phyloP scores from a whole-genome alignment of 2,113 vertebrate species.

The Phaethornis superciliosus region DNA sequence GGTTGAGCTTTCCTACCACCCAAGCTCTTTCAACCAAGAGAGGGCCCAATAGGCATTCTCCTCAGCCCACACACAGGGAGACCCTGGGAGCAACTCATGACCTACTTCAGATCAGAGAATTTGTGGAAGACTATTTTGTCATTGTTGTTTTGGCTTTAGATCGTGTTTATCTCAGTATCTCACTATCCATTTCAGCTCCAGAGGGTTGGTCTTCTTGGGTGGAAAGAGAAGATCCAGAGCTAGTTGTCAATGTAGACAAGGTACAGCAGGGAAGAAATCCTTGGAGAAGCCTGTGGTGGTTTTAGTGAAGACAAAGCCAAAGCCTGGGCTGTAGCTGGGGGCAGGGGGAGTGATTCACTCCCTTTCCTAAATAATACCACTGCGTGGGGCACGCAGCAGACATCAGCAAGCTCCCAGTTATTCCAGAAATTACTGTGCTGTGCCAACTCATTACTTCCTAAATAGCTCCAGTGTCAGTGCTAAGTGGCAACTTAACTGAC shows the following conservation, averaged over 20 bases:
- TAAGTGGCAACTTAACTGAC: conserved; percentile 54
- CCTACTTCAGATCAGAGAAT: background rate
- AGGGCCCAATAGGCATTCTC: background rate
- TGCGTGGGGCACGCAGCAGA: background rate
- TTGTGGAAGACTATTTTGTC: background rate
- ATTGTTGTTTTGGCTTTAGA: background rate
- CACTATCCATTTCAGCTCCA: background rate
- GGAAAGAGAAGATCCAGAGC: background rate
- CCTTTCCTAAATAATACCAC: conserved; percentile 24
- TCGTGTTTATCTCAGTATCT: background rate
- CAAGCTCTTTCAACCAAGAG: background rate
- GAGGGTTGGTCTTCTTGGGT: background rate
- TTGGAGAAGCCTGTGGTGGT: background rate
- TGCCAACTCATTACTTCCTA: conserved; percentile 68
- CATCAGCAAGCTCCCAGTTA: conserved; percentile 35
- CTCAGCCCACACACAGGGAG: background rate
- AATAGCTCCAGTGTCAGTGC: conserved; percentile 61
- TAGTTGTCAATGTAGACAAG: background rate
- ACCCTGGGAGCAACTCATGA: background rate
- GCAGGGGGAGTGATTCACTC: conserved; percentile 37
- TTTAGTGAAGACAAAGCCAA: background rate
- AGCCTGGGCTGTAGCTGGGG: conserved; percentile 10
- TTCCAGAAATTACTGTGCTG: conserved; percentile 41
- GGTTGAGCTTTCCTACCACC: background rate
- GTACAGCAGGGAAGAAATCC: background rate